Conservation (phyloP, 2,888 invertebrate species). For the Leptopilina myrica region DNA sequence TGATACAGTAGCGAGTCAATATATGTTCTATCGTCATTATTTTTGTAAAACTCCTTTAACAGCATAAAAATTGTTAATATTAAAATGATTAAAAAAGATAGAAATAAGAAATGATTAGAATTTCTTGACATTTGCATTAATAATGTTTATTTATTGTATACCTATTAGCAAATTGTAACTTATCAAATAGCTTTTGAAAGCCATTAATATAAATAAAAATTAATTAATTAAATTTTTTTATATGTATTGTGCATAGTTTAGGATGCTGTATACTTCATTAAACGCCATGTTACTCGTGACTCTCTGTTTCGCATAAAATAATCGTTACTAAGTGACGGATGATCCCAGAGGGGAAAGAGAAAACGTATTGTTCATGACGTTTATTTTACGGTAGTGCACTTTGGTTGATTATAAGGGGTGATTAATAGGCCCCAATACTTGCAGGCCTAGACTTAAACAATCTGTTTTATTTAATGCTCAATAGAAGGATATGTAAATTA, state of each 20-base stretch:
- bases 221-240: conserved; percentile 25
- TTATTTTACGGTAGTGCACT: conserved; percentile 56
- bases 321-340: conserved; percentile 65
- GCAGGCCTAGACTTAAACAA: conserved; percentile 29
- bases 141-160: too few relatives aligned
- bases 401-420: conserved; percentile 51
- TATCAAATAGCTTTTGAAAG: background rate
- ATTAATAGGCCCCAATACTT: conserved; percentile 44
- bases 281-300: conserved; percentile 65
- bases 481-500: conserved; percentile 11
- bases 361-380: conserved; percentile 63
- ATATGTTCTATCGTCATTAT: too few relatives aligned
- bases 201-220: conserved; percentile 21
- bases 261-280: conserved; percentile 56
- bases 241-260: background rate
- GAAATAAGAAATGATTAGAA: too few relatives aligned
- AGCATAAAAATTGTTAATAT: too few relatives aligned
- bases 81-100: too few relatives aligned
- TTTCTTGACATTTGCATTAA: too few relatives aligned
- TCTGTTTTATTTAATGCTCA: conserved; percentile 17
- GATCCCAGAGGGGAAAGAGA: conserved; percentile 53
- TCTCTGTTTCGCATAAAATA: conserved; percentile 72
- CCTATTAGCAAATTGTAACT: too few relatives aligned
- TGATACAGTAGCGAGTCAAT: too few relatives aligned
- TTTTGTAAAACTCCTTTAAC: too few relatives aligned